Percentiles rank a stretch among this genome's conserved stretches.
These are phyloP conservation scores for Agrypnia vestita DNA, from an alignment of 1,140 invertebrate species.

Conservation along the genomic window DNA sequence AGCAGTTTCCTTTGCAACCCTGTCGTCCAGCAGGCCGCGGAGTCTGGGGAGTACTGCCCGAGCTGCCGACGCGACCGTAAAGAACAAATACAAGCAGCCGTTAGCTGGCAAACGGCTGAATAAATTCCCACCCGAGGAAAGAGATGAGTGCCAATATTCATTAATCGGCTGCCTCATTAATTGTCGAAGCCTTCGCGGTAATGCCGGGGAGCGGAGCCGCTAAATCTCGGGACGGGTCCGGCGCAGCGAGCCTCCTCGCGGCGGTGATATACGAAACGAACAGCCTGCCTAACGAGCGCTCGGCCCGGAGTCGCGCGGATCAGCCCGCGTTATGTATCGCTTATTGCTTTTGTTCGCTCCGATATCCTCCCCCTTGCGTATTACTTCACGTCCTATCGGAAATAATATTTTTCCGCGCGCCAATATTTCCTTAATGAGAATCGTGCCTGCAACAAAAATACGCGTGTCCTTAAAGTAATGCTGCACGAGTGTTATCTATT, in stretches of 20 bases:
- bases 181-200: conserved; percentile 37
- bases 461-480: conserved; percentile 50
- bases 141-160: conserved; percentile 60
- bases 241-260: conserved; percentile 50
- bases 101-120: conserved; percentile 22
- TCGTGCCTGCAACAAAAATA: conserved; percentile 60
- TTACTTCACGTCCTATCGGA: conserved; percentile 56
- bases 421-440: conserved; percentile 61
- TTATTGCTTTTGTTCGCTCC: conserved; percentile 60
- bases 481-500: conserved; percentile 52
- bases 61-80: conserved; percentile 10
- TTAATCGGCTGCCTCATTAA: conserved; percentile 55
- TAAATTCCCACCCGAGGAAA: conserved; percentile 40
- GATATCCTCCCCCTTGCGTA: conserved; percentile 52
- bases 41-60: neutral
- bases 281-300: conserved; percentile 35
- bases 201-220: conserved; percentile 13
- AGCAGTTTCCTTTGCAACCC: no score
- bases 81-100: conserved; percentile 31
- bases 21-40: neutral
- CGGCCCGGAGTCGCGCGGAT: conserved; percentile 43
- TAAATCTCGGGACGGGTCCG: conserved; percentile 54
- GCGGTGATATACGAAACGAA: conserved; percentile 55
- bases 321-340: conserved; percentile 56
- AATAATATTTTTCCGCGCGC: conserved; percentile 60